Evolutionary conservation across 2,888 invertebrate genomes (phyloP).

Genomic region (Cartodere bifasciata): DNA sequence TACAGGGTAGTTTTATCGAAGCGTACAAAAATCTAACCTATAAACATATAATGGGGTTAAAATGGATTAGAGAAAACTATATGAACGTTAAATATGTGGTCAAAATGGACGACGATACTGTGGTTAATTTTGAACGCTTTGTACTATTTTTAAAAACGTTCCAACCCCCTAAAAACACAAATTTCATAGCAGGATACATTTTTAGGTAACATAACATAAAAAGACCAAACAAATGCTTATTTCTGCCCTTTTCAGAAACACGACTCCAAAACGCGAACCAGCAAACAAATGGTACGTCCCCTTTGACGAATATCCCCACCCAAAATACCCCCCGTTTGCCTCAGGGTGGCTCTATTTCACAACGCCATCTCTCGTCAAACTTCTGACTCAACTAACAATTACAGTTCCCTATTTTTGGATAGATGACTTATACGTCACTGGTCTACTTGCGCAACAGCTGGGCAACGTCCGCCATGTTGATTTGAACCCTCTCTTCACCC

Average conservation of each 20-base stretch:
- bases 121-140: constrained; percentile 53
- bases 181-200: constrained; percentile 52
- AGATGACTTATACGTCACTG: constrained; percentile 80
- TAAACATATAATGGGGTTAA: constrained; percentile 71
- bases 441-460: constrained; percentile 51
- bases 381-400: constrained; percentile 42
- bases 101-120: constrained; percentile 75
- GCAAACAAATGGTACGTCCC: constrained; percentile 75
- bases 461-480: constrained; percentile 42
- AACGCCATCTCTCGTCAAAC: constrained; percentile 47
- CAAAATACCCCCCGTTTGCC: constrained; percentile 59
- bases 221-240: not conserved
- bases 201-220: not conserved
- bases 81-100: constrained; percentile 48
- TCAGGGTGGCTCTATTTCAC: constrained; percentile 80
- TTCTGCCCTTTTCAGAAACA: constrained; percentile 24
- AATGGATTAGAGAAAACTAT: constrained; percentile 58
- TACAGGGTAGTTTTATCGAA: constrained; percentile 67
- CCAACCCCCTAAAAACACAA: constrained; percentile 26
- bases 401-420: constrained; percentile 75
- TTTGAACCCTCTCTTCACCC: constrained; percentile 50
- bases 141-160: constrained; percentile 34
- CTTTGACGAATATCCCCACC: constrained; percentile 45
- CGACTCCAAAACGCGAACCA: constrained; percentile 49
- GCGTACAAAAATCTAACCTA: constrained; percentile 69